Evolutionary conservation across 2,888 invertebrate genomes (phyloP).

Genomic region (Melanostoma mellinum): DNA sequence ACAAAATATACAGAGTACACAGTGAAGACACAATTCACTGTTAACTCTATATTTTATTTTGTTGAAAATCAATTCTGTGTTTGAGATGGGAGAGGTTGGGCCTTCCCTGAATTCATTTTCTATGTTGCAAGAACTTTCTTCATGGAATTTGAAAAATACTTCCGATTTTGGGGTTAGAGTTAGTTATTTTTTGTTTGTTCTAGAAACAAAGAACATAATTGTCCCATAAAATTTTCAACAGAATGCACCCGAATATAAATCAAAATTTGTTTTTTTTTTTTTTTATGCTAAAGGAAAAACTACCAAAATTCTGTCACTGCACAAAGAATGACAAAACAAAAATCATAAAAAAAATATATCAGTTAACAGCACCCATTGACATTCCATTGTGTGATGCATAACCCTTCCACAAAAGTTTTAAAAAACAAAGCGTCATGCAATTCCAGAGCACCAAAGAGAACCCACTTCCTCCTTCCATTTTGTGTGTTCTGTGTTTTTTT

Average conservation of each 20-base stretch:
- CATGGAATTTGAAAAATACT: too few species aligned
- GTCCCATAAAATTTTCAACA: constrained; percentile 31
- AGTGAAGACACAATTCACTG: too few species aligned
- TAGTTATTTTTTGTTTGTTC: neutral
- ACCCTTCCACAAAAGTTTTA: constrained; percentile 26
- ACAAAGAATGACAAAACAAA: neutral
- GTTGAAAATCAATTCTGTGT: too few species aligned
- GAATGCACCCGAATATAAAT: constrained; percentile 55
- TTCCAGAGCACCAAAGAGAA: neutral
- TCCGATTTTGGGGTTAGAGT: too few species aligned
- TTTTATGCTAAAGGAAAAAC: constrained; percentile 11
- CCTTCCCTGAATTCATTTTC: too few species aligned
- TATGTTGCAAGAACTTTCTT: too few species aligned
- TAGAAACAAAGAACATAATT: constrained; percentile 29
- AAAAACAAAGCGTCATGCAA: constrained; percentile 20
- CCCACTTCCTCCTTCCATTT: constrained; percentile 7
- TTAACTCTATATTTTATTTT: too few species aligned
- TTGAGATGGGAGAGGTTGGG: too few species aligned
- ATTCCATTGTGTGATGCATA: constrained; percentile 47
- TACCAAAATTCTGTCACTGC: constrained; percentile 17
- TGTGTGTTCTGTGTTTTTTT: constrained; percentile 9
- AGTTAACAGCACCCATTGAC: constrained; percentile 54
- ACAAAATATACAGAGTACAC: too few species aligned
- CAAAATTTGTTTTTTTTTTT: constrained; percentile 22
- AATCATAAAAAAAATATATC: constrained; percentile 47